Evolutionary conservation across 2,113 vertebrate genomes (phyloP).

Genomic region (Cercopithecus mona): DNA sequence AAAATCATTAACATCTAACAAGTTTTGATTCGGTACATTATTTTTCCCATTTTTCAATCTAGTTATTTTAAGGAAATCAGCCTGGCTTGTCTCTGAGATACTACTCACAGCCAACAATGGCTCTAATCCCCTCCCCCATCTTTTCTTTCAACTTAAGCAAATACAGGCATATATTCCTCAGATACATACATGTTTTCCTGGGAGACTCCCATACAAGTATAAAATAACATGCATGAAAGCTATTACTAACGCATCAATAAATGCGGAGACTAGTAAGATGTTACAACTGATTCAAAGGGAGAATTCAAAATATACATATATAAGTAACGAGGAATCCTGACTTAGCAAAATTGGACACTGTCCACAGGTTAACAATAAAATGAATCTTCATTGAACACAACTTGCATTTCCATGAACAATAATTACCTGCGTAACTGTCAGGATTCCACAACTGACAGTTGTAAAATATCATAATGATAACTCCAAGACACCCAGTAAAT

Average conservation of each 20-base stretch:
- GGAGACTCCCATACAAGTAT: background rate
- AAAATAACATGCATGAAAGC: background rate
- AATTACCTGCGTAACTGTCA: background rate
- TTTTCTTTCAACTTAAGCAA: background rate
- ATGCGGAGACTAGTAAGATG: background rate
- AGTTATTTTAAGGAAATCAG: slow-evolving; percentile 16
- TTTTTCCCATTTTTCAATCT: background rate
- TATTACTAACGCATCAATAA: background rate
- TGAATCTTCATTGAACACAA: background rate
- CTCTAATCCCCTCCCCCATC: background rate
- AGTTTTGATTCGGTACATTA: background rate
- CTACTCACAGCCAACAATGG: background rate
- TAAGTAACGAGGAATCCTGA: background rate
- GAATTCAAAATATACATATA: background rate
- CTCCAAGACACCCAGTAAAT: background rate
- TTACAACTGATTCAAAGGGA: background rate
- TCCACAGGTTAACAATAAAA: background rate
- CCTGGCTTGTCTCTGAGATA: background rate
- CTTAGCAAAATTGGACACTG: background rate
- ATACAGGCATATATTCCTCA: background rate
- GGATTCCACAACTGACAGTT: background rate
- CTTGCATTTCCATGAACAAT: background rate
- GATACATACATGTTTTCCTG: background rate
- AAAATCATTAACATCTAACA: background rate
- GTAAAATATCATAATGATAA: background rate